Evolutionary conservation across 2,797 vertebrate genomes (phyloP).

Genomic region (Acipenser ruthenus): DNA sequence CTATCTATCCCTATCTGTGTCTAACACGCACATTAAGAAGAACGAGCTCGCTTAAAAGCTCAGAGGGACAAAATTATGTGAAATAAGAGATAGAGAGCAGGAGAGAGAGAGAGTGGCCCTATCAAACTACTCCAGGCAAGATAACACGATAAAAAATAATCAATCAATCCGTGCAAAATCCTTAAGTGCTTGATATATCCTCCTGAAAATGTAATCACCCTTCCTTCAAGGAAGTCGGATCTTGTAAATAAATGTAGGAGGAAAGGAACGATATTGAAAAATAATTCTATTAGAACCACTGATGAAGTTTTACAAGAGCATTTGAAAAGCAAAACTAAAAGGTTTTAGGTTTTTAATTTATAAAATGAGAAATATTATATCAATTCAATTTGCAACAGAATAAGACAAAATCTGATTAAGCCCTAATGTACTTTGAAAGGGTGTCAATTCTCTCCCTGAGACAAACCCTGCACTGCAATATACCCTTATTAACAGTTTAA

Average conservation of each 20-base stretch:
- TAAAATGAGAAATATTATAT: conserved; percentile 83
- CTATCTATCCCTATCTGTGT: conserved; percentile 56
- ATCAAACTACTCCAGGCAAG: conserved; percentile 74
- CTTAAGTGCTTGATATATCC: conserved; percentile 75
- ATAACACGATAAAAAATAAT: conserved; percentile 89
- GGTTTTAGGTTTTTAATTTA: conserved; percentile 87
- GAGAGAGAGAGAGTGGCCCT: conserved; percentile 53
- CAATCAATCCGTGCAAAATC: conserved; percentile 78
- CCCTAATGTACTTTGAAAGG: conserved; percentile 69
- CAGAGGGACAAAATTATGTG: conserved; percentile 40
- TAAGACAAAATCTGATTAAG: conserved; percentile 72
- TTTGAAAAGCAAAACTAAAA: conserved; percentile 81
- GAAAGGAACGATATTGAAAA: conserved; percentile 63
- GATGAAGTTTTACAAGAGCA: conserved; percentile 85
- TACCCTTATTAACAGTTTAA: conserved; percentile 50
- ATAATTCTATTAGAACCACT: conserved; percentile 74
- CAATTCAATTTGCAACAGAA: conserved; percentile 82
- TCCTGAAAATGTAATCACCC: conserved; percentile 75
- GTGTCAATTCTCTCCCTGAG: conserved; percentile 41
- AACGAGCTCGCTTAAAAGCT: conserved; percentile 23
- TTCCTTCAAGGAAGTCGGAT: conserved; percentile 65
- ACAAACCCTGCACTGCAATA: conserved; percentile 48
- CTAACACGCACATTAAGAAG: conserved; percentile 43
- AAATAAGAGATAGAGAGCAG: conserved; percentile 44
- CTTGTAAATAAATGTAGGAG: conserved; percentile 64